Conservation (phyloP, 2,888 invertebrate genomes). For the Epiblema foenella region DNA sequence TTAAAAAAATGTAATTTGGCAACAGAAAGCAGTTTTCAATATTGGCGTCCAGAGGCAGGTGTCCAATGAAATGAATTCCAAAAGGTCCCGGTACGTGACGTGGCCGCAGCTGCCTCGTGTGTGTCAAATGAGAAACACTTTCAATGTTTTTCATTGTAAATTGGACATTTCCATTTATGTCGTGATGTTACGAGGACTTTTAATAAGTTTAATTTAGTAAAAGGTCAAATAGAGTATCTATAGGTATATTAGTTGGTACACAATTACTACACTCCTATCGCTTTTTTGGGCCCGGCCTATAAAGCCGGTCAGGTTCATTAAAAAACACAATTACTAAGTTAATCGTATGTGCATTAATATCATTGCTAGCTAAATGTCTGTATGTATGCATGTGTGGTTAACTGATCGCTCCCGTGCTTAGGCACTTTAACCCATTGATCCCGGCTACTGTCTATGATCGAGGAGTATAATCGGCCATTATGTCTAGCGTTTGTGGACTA, state of each 20-base stretch:
- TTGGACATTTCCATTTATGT: slow-evolving; percentile 10
- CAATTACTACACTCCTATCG: background rate
- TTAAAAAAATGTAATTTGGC: slow-evolving; percentile 11
- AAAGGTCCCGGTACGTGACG: slow-evolving; percentile 46
- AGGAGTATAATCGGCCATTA: no score
- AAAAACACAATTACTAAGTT: no score
- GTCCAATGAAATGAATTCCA: slow-evolving; percentile 57
- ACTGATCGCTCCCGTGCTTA: no score
- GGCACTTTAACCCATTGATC: no score
- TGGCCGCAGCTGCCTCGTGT: slow-evolving; percentile 48
- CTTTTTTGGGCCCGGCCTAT: no score
- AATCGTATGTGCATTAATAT: no score
- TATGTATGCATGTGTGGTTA: no score
- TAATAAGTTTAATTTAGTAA: background rate
- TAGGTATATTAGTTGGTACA: background rate
- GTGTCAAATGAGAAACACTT: slow-evolving; percentile 24
- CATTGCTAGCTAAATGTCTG: no score
- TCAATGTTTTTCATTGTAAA: slow-evolving; percentile 20
- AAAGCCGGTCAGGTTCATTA: no score
- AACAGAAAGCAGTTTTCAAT: slow-evolving; percentile 29
- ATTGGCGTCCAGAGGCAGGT: slow-evolving; percentile 51
- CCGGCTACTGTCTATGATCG: no score
- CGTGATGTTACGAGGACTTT: background rate
- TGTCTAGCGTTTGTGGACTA: no score
- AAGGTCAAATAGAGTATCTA: background rate